These are phyloP conservation scores for Eumerus sabulonum DNA, from an alignment of 2,888 invertebrate genomes.

Conservation along the genomic window DNA sequence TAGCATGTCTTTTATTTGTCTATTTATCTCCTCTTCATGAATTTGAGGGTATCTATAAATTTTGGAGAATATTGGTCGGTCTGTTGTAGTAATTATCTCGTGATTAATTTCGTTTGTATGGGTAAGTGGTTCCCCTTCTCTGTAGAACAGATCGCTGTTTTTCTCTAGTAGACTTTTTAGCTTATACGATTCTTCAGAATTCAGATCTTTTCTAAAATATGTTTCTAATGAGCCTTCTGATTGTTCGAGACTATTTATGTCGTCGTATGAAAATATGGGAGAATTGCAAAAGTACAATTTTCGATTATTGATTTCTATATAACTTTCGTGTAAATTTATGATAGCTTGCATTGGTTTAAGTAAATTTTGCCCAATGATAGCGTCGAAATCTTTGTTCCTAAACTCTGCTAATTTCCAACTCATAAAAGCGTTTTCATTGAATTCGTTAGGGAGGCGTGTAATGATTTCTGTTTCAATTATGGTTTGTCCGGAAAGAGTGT, in stretches of 20 bases:
- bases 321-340: conserved; percentile 42
- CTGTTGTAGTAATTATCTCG: neutral
- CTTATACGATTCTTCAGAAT: conserved; percentile 8
- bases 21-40: neutral
- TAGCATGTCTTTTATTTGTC: conserved; percentile 12
- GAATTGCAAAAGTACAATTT: conserved; percentile 15
- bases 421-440: conserved; percentile 46
- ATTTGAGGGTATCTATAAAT: conserved; percentile 1
- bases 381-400: conserved; percentile 48
- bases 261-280: neutral
- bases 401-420: conserved; percentile 51
- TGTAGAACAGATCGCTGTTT: conserved; percentile 10
- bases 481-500: conserved; percentile 41
- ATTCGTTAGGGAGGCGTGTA: conserved; percentile 54
- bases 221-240: neutral
- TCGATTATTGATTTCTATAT: conserved; percentile 25
- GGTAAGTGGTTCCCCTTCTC: conserved; percentile 5
- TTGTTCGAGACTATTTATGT: conserved; percentile 12
- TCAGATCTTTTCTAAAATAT: neutral
- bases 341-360: conserved; percentile 45
- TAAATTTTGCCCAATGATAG: conserved; percentile 51
- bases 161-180: conserved; percentile 12
- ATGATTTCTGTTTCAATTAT: conserved; percentile 35
- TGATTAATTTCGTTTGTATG: neutral
- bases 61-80: conserved; percentile 5